Percentiles rank a stretch among this genome's conserved stretches.
Conservation (phyloP, 2,888 invertebrate genomes). For the Cryptocheilus praepositus region DNA sequence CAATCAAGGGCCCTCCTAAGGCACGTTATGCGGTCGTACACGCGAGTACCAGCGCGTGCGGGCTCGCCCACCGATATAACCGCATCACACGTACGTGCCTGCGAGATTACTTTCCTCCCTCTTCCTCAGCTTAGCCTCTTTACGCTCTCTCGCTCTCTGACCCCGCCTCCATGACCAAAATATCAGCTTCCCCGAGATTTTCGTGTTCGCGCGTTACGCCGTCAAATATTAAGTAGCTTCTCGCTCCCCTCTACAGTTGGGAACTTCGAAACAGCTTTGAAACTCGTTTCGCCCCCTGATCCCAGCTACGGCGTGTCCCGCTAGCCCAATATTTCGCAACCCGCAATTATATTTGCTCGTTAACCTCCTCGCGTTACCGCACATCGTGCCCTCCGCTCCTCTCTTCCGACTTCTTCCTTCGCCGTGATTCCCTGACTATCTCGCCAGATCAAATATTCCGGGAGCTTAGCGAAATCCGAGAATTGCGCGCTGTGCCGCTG, state of each 20-base stretch:
- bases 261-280: conserved; percentile 40
- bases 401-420: conserved; percentile 15
- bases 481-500: too few species aligned
- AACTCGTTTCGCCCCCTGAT: conserved; percentile 35
- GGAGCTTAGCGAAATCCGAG: too few species aligned
- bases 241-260: conserved; percentile 20
- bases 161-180: conserved; percentile 29
- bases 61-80: conserved; percentile 20
- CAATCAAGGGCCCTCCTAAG: conserved; percentile 58
- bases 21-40: conserved; percentile 39
- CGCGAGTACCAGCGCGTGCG: too few species aligned
- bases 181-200: conserved; percentile 38
- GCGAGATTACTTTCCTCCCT: conserved; percentile 37
- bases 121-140: neutral
- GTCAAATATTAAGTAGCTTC: conserved; percentile 48
- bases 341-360: conserved; percentile 56
- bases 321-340: conserved; percentile 52
- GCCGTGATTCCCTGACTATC: neutral
- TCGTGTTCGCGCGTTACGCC: conserved; percentile 37
- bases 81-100: conserved; percentile 21
- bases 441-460: too few species aligned
- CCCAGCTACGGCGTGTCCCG: conserved; percentile 27
- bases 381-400: conserved; percentile 7
- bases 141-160: neutral
- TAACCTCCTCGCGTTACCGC: conserved; percentile 26